Base-by-base conservation (phyloP, 2,888 invertebrate species). In the Macrophya annulata region DNA sequence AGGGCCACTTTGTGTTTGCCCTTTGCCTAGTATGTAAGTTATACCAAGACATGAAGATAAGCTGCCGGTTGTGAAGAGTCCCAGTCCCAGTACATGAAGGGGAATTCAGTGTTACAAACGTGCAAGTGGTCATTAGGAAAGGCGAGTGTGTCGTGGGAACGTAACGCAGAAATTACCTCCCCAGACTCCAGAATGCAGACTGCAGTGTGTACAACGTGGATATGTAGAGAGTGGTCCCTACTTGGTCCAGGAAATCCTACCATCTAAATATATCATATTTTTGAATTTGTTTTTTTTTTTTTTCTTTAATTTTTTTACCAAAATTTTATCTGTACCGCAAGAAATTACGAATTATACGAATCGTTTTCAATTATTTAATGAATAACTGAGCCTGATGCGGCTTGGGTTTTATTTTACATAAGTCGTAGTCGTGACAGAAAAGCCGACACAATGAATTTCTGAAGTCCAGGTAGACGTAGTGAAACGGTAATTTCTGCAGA, bases 131-230 rank as follows among this genome's bases (percentile, higher is more conserved):
- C 59, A 81, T 81, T 81, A 81, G 81, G 81, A 43, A 59, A 21
- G 81, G 81, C 81, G 62, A 81, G 81, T 62, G 81, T 81, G 81
- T 81, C 81, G 81, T 81, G 81, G 81, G 81, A 81, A 81, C 81
- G 62, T n/a, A 40, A 37, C 51, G 77, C 55, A 55, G 77, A 77
- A 31, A 77, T 51, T 77, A 81, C 81, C 59, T 40, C 81, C 15
- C 0, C 40, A 79, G 79, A 62, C 79, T 77, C 51, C 51, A 55
- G 48, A 21, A 43, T 68, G 31, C 37, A 25, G 25, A 12, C 51
- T 37, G 59, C 40, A 79, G 77, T 40, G 40, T 59, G 40, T 59
- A 40, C 37, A 79, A 17, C 31, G 37, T 43, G 37, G 71, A 71
- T 62, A 17, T n/a, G n/a, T 55, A n/a, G 55, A 55, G 55, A 55